Conservation (phyloP, 2,888 invertebrate species). For the Drosophila meridionalis region DNA sequence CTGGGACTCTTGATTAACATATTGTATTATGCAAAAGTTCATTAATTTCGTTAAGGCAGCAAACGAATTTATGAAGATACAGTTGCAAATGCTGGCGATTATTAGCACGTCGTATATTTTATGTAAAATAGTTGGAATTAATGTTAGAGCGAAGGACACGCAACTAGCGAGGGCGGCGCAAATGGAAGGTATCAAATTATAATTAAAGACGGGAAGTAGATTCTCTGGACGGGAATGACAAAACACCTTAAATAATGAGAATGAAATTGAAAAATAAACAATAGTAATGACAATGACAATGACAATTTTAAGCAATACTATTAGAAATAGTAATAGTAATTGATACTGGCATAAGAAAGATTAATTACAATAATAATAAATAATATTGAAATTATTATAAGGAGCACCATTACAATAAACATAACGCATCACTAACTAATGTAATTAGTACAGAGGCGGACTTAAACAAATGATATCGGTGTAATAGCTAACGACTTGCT, state of each 20-base stretch:
- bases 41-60: constrained; percentile 10
- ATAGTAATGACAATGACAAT: neutral
- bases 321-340: neutral
- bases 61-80: constrained; percentile 1
- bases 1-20: constrained; percentile 20
- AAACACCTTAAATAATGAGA: neutral
- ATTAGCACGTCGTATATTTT: neutral
- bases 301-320: neutral
- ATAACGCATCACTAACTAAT: neutral
- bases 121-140: neutral
- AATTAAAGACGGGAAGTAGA: neutral
- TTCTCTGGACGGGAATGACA: neutral
- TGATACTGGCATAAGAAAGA: too few relatives aligned
- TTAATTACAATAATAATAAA: neutral
- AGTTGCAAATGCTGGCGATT: constrained; percentile 1
- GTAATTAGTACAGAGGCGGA: neutral
- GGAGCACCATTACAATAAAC: neutral
- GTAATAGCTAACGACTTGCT: constrained; percentile 2
- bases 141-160: neutral
- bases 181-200: neutral
- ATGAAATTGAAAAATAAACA: too few relatives aligned
- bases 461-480: neutral
- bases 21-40: constrained; percentile 22
- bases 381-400: too few relatives aligned
- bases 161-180: neutral